Conservation (phyloP, 2,113 vertebrate species). For the Fulica atra region DNA sequence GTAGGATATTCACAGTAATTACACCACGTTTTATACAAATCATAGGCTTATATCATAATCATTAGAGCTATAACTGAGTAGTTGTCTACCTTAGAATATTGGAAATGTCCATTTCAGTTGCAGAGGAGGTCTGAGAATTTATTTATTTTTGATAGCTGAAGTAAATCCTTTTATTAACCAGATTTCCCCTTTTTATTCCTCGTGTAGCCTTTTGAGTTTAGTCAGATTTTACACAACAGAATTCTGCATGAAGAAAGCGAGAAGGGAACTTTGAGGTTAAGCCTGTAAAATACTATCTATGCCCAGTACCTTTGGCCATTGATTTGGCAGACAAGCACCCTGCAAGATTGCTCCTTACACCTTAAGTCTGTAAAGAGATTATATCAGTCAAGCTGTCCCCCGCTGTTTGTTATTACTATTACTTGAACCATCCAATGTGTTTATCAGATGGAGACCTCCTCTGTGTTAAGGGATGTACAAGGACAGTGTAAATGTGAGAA, state of each 20-base stretch:
- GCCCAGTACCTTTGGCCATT: not conserved
- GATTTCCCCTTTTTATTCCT: slow-evolving; percentile 47
- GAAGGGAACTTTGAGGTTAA: not conserved
- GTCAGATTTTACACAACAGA: slow-evolving; percentile 20
- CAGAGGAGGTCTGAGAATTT: slow-evolving; percentile 11
- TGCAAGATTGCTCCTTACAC: slow-evolving; percentile 6
- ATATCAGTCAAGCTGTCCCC: slow-evolving; percentile 7
- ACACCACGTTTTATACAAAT: slow-evolving; percentile 51
- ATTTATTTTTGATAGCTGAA: slow-evolving; percentile 42
- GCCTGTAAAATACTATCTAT: not conserved
- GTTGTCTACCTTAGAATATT: slow-evolving; percentile 25
- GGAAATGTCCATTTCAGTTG: slow-evolving; percentile 54
- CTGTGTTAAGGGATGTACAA: not conserved
- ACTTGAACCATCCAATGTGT: not conserved
- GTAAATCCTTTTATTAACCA: slow-evolving; percentile 58
- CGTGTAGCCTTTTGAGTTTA: slow-evolving; percentile 38
- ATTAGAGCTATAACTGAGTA: slow-evolving; percentile 29
- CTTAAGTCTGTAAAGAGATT: slow-evolving; percentile 20
- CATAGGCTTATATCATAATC: slow-evolving; percentile 20
- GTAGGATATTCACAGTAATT: slow-evolving; percentile 66
- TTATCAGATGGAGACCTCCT: not conserved
- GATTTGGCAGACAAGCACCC: slow-evolving; percentile 4
- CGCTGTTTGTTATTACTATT: slow-evolving; percentile 11
- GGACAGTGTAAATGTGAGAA: not conserved
- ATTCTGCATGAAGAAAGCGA: slow-evolving; percentile 15